These are phyloP conservation scores for Aplodontia rufa DNA, from an alignment of 2,113 vertebrate species.

Conservation along the genomic window DNA sequence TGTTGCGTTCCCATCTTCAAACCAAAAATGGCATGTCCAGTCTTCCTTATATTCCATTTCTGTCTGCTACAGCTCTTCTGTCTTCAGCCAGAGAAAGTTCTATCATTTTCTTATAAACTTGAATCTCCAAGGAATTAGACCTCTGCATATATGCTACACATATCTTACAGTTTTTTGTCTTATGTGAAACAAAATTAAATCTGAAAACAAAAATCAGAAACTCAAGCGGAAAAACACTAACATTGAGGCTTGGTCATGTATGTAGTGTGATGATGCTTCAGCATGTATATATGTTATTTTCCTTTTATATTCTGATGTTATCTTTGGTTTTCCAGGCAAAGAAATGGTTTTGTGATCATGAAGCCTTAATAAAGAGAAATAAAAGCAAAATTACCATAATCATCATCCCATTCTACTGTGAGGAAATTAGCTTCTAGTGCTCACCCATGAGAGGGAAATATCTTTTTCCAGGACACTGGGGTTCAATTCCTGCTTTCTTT, in stretches of 20 bases:
- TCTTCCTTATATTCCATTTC: too few species aligned
- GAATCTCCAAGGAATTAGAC: neutral
- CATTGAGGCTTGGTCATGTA: neutral
- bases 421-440: neutral
- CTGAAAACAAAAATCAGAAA: neutral
- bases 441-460: neutral
- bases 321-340: neutral
- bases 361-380: neutral
- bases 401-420: neutral
- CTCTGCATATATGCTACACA: neutral
- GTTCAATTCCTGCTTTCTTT: slow-evolving; percentile 4
- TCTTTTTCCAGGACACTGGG: neutral
- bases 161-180: neutral
- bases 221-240: too few species aligned
- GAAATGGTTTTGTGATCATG: slow-evolving; percentile 2
- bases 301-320: neutral
- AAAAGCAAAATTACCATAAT: neutral
- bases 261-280: neutral
- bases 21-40: too few species aligned
- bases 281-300: neutral
- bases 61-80: neutral
- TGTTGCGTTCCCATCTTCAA: neutral
- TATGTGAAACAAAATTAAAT: neutral
- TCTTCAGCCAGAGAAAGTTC: neutral
- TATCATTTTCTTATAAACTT: neutral